Base-by-base conservation (phyloP, 2,113 vertebrate genomes). In the Lasiurus cinereus region DNA sequence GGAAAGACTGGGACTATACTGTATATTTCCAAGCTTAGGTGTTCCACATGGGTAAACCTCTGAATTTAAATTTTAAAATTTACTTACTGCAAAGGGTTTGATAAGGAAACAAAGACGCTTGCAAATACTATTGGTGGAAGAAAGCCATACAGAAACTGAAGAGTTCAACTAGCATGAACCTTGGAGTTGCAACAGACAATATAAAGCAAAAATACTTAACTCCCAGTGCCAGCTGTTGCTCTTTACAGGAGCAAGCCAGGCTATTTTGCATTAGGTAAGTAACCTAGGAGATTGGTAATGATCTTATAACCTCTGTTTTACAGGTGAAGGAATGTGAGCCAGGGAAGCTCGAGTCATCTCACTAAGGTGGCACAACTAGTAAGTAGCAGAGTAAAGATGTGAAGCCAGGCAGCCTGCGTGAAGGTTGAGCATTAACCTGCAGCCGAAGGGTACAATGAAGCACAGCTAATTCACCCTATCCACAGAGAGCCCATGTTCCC, bases 61-160 rank as follows among this genome's bases (percentile, higher is more conserved):
- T 48, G 19, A 46, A 39, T 76, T 94, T 91, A 88, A 88, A 85
- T 50, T 69, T 64, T 54, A 90, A 95, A 87, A 76, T 66, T 46
- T 91, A 94, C 48, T 72, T 89, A 56, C 18, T 54, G 3, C 7
- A 59, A 69, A 83, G 29, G 8, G 46, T 27, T 93, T 66, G 33
- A 62, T 72, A 78, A 79, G 16, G 50, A 88, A 88, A 78, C 18
- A 74, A 95, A 92, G n/a, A 64, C 22, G 21, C 9, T 52, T n/a
- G 2, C 43, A 78, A 43, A 74, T 43, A 70, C 5, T 54, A 27
- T 11, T 69, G 22, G 18, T 27, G 5, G 15, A 87, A 64, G 59
- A 54, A 59, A 86, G 43, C 27, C 66, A 73, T 1, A 33, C 0
- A 39, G 50, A 94, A 92, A 82, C 16, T 9, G 54, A 69, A 76